phyloP scores from a whole-genome alignment of 2,113 vertebrate genomes.

The Rhinopomastus cyanomelas region DNA sequence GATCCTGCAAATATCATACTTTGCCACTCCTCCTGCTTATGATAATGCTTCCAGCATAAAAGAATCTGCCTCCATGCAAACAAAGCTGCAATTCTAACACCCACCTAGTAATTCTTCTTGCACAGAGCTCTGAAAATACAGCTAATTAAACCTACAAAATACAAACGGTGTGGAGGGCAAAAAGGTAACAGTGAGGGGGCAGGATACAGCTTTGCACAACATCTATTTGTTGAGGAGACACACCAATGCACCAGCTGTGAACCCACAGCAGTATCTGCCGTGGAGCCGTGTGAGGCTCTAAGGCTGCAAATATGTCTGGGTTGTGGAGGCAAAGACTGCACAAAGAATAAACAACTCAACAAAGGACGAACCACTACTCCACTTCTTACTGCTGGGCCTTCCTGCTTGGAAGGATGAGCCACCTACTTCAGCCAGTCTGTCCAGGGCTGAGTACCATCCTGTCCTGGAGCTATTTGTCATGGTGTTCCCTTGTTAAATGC shows the following conservation, averaged over 20 bases:
- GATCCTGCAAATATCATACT: not conserved
- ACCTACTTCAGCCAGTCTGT: not conserved
- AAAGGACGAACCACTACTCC: not conserved
- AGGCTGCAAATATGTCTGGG: not conserved
- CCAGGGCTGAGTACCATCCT: not conserved
- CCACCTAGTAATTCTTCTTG: not conserved
- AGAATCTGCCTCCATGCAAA: not conserved
- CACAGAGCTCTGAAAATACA: not conserved
- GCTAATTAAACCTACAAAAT: not conserved
- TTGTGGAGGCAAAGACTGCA: not conserved
- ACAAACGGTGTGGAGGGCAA: not conserved
- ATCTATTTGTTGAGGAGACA: not conserved
- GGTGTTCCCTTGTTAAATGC: not conserved
- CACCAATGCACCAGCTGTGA: not conserved
- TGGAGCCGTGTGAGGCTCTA: not conserved
- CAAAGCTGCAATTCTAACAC: not conserved
- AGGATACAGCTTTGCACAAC: not conserved
- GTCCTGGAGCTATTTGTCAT: not conserved
- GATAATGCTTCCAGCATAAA: not conserved
- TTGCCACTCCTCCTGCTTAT: not conserved
- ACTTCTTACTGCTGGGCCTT: not conserved
- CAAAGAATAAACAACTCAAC: not conserved
- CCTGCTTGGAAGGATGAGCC: constrained; percentile 8
- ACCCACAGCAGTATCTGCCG: not conserved
- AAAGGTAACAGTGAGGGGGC: not conserved